Evolutionary conservation across 1,140 invertebrate genomes (phyloP).

Genomic region (Polypedilum pembai): DNA sequence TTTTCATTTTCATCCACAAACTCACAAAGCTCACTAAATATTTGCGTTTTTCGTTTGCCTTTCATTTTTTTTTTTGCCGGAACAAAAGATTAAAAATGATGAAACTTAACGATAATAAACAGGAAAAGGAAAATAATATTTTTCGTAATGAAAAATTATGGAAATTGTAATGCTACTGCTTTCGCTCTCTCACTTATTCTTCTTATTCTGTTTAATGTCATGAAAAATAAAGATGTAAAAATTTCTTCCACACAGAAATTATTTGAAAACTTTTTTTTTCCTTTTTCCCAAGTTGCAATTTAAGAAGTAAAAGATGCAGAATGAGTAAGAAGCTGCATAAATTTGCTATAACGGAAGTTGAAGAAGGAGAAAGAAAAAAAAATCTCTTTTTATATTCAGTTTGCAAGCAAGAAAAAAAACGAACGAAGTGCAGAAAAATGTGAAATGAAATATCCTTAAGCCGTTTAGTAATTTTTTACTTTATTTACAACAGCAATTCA

Average conservation of each 20-base stretch:
- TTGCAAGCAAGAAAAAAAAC: too few species aligned
- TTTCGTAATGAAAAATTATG: constrained; percentile 14
- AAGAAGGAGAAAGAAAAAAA: neutral
- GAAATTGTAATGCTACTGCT: constrained; percentile 17
- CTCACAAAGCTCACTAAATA: neutral
- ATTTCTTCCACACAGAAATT: neutral
- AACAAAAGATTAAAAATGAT: constrained; percentile 14
- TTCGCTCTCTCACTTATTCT: neutral
- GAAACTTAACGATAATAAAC: constrained; percentile 18
- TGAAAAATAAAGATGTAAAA: constrained; percentile 19
- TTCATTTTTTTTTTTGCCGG: neutral
- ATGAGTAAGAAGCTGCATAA: neutral
- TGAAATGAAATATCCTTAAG: constrained; percentile 18
- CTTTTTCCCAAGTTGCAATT: neutral
- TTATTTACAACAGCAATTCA: neutral
- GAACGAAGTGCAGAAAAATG: neutral
- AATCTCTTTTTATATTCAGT: neutral
- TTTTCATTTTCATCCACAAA: neutral
- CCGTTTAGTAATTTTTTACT: neutral
- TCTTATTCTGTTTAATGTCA: neutral
- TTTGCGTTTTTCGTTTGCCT: neutral
- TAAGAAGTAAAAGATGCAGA: neutral
- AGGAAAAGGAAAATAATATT: constrained; percentile 19
- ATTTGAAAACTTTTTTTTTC: neutral
- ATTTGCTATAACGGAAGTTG: constrained; percentile 8